phyloP scores from a whole-genome alignment of 2,888 invertebrate genomes.

The Trichopria drosophilae region DNA sequence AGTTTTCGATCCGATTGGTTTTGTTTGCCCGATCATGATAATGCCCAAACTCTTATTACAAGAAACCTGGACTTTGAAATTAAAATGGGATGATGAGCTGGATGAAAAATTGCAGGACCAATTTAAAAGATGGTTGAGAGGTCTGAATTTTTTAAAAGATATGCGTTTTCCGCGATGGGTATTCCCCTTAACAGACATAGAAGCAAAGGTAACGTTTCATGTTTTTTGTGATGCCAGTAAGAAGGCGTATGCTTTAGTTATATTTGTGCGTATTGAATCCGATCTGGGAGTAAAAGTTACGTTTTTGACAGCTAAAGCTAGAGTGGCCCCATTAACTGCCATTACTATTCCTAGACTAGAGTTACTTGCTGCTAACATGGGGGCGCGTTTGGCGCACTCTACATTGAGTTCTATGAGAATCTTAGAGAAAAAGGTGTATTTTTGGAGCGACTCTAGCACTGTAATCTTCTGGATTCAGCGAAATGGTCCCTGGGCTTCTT shows the following conservation, averaged over 20 bases:
- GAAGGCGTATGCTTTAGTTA: slow-evolving; percentile 37
- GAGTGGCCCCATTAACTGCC: slow-evolving; percentile 41
- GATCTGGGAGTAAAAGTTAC: neutral
- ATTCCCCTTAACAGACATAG: slow-evolving; percentile 6
- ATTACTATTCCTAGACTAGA: slow-evolving; percentile 44
- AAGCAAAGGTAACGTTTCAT: slow-evolving; percentile 32
- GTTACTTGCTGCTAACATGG: slow-evolving; percentile 42
- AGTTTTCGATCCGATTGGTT: slow-evolving; percentile 14
- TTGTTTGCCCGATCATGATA: slow-evolving; percentile 4
- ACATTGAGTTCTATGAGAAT: slow-evolving; percentile 2
- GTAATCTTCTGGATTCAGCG: slow-evolving; percentile 38
- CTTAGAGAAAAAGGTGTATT: slow-evolving; percentile 17
- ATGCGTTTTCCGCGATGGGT: slow-evolving; percentile 32
- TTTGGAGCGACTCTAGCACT: slow-evolving; percentile 41
- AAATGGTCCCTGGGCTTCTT: slow-evolving; percentile 36
- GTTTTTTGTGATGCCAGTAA: slow-evolving; percentile 39
- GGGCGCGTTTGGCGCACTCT: slow-evolving; percentile 28
- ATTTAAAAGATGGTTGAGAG: slow-evolving; percentile 26
- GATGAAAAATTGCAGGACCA: slow-evolving; percentile 1
- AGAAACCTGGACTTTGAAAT: slow-evolving; percentile 1
- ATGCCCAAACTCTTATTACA: slow-evolving; percentile 1
- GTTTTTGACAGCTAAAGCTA: slow-evolving; percentile 37
- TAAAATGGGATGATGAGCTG: slow-evolving; percentile 9
- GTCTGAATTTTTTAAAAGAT: slow-evolving; percentile 25
- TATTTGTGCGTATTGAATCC: slow-evolving; percentile 8